Evolutionary conservation across 1,140 invertebrate genomes (phyloP).

Genomic region (Ganaspis sp.): DNA sequence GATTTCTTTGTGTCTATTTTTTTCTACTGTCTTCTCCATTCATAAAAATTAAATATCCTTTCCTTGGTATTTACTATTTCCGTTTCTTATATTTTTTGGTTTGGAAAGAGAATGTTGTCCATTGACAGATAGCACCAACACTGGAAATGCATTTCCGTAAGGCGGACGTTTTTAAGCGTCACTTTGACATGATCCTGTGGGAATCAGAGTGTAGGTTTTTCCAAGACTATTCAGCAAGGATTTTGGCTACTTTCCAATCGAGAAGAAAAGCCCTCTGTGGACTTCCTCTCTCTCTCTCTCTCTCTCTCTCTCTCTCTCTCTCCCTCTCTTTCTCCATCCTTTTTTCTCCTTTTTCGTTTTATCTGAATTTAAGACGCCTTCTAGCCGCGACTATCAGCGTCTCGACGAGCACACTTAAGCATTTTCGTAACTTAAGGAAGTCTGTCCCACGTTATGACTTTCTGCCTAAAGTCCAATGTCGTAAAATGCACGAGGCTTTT

Average conservation of each 20-base stretch:
- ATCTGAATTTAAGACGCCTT: constrained; percentile 34
- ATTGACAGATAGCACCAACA: constrained; percentile 35
- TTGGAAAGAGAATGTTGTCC: constrained; percentile 8
- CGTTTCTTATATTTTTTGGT: background rate
- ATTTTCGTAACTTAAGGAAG: constrained; percentile 9
- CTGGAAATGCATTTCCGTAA: constrained; percentile 26
- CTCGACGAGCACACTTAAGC: constrained; percentile 26
- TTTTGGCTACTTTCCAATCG: constrained; percentile 35
- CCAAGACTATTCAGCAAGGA: constrained; percentile 31
- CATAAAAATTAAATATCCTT: no score
- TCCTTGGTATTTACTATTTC: no score
- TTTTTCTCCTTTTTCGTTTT: constrained; percentile 20
- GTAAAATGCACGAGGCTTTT: constrained; percentile 4
- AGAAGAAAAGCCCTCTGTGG: constrained; percentile 25
- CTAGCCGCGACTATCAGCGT: constrained; percentile 31
- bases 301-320: background rate
- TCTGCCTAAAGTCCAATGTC: background rate
- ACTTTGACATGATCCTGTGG: constrained; percentile 30
- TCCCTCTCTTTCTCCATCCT: background rate
- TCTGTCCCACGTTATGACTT: background rate
- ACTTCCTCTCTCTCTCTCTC: background rate
- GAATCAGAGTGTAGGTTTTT: constrained; percentile 37
- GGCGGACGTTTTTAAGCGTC: constrained; percentile 26
- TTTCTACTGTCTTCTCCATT: no score
- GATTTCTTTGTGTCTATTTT: no score